Evolutionary conservation across 2,888 invertebrate species (phyloP).

Genomic region (Heliconius sara): DNA sequence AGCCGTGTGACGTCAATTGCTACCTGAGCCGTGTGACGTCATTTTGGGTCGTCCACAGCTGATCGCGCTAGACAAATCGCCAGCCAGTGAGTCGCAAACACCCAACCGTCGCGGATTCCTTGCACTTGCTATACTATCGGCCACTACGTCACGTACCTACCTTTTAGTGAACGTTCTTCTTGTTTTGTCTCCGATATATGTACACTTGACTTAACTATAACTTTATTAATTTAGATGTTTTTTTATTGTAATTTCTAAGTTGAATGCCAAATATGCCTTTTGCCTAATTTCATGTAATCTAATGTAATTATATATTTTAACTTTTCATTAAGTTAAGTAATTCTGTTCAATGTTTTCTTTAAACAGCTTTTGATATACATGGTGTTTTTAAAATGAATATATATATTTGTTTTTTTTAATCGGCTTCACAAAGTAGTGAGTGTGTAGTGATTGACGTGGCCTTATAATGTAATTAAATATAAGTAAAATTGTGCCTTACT

Average conservation of each 20-base stretch:
- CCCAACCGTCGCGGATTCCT: too few species aligned
- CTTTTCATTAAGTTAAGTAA: not conserved
- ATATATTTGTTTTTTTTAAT: not conserved
- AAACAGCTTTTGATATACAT: not conserved
- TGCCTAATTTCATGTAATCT: not conserved
- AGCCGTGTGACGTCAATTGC: too few species aligned
- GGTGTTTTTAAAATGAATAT: not conserved
- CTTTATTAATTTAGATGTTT: not conserved
- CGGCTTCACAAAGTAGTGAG: not conserved
- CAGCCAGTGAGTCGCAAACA: too few species aligned
- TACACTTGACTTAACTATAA: too few species aligned
- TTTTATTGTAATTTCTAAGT: conserved; percentile 8
- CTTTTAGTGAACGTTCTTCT: too few species aligned
- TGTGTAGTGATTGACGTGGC: not conserved
- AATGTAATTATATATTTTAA: not conserved
- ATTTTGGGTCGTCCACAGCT: too few species aligned
- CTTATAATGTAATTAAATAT: conserved; percentile 12
- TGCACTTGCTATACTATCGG: too few species aligned
- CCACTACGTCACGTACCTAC: too few species aligned
- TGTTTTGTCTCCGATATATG: too few species aligned
- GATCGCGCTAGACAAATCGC: too few species aligned
- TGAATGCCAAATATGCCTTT: conserved; percentile 17
- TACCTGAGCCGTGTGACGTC: too few species aligned
- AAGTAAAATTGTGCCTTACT: conserved; percentile 27
- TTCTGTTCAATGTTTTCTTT: not conserved